Base-by-base conservation (phyloP, 2,797 vertebrate species). In the Eupleurogrammus muticus region DNA sequence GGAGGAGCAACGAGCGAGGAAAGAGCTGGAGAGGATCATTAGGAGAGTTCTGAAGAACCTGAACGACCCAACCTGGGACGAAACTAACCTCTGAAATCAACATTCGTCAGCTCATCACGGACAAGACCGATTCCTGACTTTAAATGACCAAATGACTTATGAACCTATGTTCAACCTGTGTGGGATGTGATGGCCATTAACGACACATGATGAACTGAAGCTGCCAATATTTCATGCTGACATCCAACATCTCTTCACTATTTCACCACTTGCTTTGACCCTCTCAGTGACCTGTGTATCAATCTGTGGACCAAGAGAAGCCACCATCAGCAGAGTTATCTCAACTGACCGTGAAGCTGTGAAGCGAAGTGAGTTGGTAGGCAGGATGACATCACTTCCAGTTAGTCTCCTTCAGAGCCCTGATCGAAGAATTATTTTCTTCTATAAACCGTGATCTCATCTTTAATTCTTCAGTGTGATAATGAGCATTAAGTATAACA, bases 41-140 rank as follows among this genome's bases (percentile, higher is more conserved):
- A 90, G 95, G 84, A 96, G 96, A 83, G 95, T 97, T 69, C 89
- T 99, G 72, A 98, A 98, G 93, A 96, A 91, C 89, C 94, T 97
- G 95, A 97, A 98, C 1, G 97, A 99, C 89, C 95, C 96, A 0
- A 96, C 96, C 40, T 99, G 97, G 97, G 97, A 99, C 34, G 97
- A 99, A 93, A 99, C 97, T 20, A 99, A 99, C 86, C 96, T 98
- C 84, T 99, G 91, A 92, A 73, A 66, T 19, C 23, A 5, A 13
- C 0, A 1, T 3, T 35, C 12, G 10, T 56, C 32, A 0, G 47
- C 68, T 62, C 23, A 8, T 32, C 58, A 23, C 1, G 44, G 38
- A 63, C 5, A 12, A 51, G 53, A 66, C 36, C 13, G 42, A 1
- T 13, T n/a, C 46, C 24, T 47, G 64, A 83, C 66, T 70, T 61